These are phyloP conservation scores for Molothrus ater DNA, from an alignment of 2,797 vertebrate species.

Conservation along the genomic window DNA sequence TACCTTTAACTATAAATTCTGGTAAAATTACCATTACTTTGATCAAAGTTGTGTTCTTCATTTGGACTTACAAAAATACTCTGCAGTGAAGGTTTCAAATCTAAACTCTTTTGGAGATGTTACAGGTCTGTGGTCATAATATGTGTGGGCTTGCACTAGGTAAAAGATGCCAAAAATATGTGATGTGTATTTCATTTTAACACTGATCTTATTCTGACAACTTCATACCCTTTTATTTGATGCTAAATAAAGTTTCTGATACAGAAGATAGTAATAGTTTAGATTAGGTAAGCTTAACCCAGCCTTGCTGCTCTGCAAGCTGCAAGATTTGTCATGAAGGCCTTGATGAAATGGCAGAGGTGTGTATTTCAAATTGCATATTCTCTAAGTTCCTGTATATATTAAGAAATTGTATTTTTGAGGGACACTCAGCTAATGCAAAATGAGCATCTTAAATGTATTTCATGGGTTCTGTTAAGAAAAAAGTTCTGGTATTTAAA, in stretches of 20 bases:
- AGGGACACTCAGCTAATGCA: background rate
- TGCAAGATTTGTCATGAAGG: background rate
- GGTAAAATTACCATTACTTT: conserved; percentile 5
- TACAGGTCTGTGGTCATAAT: background rate
- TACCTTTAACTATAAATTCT: background rate
- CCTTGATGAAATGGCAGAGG: background rate
- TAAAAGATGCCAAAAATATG: background rate
- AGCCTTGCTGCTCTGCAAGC: background rate
- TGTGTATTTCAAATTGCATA: background rate
- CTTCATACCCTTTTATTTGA: background rate
- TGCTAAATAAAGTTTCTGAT: background rate
- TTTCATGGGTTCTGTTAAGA: background rate
- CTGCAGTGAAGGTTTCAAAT: background rate
- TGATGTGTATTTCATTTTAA: background rate
- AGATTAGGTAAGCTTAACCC: background rate
- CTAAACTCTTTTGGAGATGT: background rate
- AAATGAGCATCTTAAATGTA: background rate
- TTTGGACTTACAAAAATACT: background rate
- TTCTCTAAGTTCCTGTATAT: background rate
- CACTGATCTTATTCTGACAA: background rate
- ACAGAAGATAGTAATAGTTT: background rate
- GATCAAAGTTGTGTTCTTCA: conserved; percentile 8
- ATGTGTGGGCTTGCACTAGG: background rate
- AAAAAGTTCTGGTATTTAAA: background rate
- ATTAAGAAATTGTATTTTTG: background rate